Evolutionary conservation across 2,888 invertebrate genomes (phyloP).

Genomic region (Drosophila pseudotalamancana): DNA sequence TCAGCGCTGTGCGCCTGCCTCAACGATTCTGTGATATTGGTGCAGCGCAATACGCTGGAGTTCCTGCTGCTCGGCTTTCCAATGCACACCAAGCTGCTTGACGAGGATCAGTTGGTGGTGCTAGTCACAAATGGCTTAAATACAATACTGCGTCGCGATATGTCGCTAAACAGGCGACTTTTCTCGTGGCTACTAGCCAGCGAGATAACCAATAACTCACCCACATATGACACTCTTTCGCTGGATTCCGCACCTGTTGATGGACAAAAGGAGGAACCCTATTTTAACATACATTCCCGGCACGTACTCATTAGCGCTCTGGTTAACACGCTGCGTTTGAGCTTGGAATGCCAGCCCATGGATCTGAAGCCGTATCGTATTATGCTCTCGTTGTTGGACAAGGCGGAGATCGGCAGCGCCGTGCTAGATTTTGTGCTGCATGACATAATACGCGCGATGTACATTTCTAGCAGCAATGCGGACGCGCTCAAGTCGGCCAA

Average conservation of each 20-base stretch:
- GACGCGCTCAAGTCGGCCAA: slow-evolving; percentile 94
- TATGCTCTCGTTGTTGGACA: slow-evolving; percentile 92
- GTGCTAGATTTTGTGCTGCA: slow-evolving; percentile 91
- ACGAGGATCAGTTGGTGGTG: slow-evolving; percentile 88
- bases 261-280: slow-evolving; percentile 82
- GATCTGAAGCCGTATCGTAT: slow-evolving; percentile 91
- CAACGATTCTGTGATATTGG: slow-evolving; percentile 91
- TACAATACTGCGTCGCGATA: slow-evolving; percentile 92
- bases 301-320: slow-evolving; percentile 88
- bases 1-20: slow-evolving; percentile 91
- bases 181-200: slow-evolving; percentile 93
- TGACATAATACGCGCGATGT: slow-evolving; percentile 89
- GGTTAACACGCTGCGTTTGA: slow-evolving; percentile 86
- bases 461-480: slow-evolving; percentile 86
- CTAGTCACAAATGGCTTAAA: slow-evolving; percentile 90
- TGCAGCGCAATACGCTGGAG: slow-evolving; percentile 94
- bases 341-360: slow-evolving; percentile 86
- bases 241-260: slow-evolving; percentile 56
- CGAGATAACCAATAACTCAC: slow-evolving; percentile 86
- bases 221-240: slow-evolving; percentile 76
- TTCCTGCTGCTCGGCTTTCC: slow-evolving; percentile 93
- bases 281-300: slow-evolving; percentile 89
- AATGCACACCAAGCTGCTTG: slow-evolving; percentile 90
- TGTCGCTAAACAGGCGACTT: slow-evolving; percentile 93
- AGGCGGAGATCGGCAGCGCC: slow-evolving; percentile 92